These are phyloP conservation scores for Dasyornis broadbenti DNA, from an alignment of 2,113 vertebrate genomes.

Conservation along the genomic window DNA sequence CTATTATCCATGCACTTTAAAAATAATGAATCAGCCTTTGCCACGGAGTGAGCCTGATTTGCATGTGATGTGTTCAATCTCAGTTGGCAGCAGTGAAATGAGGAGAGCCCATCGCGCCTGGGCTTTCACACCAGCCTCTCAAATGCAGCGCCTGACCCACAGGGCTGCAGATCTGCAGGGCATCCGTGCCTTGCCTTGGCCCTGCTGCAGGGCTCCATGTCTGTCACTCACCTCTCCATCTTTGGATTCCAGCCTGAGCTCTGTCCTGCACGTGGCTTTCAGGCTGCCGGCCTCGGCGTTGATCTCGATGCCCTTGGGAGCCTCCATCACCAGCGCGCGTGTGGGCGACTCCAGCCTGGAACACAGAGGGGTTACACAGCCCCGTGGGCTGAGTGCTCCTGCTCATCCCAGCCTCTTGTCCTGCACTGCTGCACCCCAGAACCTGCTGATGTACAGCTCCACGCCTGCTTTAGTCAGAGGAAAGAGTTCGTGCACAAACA, in stretches of 20 bases:
- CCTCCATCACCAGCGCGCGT: constrained; percentile 91
- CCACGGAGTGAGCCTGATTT: not conserved
- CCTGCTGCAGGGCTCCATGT: not conserved
- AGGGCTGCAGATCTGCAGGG: not conserved
- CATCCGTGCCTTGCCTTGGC: not conserved
- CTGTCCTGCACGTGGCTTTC: constrained; percentile 91
- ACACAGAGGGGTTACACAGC: not conserved
- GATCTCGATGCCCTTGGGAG: constrained; percentile 93
- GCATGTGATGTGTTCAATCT: not conserved
- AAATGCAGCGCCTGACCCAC: not conserved
- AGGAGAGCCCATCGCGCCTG: not conserved
- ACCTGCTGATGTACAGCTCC: not conserved
- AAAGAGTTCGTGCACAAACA: not conserved
- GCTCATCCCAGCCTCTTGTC: not conserved
- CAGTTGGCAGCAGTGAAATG: not conserved
- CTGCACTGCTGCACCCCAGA: not conserved
- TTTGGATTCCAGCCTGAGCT: constrained; percentile 95
- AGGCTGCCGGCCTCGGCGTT: constrained; percentile 95
- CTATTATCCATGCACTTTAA: constrained; percentile 31
- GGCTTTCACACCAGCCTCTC: not conserved
- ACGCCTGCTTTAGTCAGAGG: not conserved
- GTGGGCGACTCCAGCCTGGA: constrained; percentile 94
- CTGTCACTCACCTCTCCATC: constrained; percentile 86
- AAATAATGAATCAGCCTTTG: constrained; percentile 45
- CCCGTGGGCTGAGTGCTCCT: not conserved